phyloP scores from a whole-genome alignment of 2,113 vertebrate species.

The Onychostruthus taczanowskii region DNA sequence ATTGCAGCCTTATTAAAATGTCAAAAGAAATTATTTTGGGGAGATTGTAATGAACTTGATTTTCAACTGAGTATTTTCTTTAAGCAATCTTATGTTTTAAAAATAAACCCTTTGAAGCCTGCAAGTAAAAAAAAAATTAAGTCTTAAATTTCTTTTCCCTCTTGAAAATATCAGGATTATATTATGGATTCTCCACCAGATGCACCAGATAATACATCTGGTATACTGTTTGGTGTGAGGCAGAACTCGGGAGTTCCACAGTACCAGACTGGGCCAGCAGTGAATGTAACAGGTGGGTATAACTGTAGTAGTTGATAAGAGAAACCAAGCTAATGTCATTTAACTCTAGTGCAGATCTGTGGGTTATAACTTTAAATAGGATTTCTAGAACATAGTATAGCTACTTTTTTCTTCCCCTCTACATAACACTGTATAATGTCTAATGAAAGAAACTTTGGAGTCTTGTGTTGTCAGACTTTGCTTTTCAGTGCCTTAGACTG shows the following conservation, averaged over 20 bases:
- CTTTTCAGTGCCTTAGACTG: not conserved
- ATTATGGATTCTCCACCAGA: slow-evolving; percentile 79
- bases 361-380: not conserved
- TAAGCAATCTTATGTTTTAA: not conserved
- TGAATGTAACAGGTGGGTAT: slow-evolving; percentile 84
- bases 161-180: slow-evolving; percentile 81
- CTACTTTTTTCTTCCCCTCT: not conserved
- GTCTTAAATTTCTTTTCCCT: slow-evolving; percentile 29
- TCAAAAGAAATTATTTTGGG: not conserved
- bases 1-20: not conserved
- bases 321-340: not conserved
- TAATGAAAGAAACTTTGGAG: not conserved
- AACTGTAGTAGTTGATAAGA: slow-evolving; percentile 14
- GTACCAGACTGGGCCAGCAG: slow-evolving; percentile 80
- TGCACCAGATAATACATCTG: slow-evolving; percentile 77
- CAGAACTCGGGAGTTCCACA: slow-evolving; percentile 78
- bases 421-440: not conserved
- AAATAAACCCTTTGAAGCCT: slow-evolving; percentile 31
- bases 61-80: slow-evolving; percentile 33
- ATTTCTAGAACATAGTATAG: not conserved
- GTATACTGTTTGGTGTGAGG: slow-evolving; percentile 79
- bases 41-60: not conserved
- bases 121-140: slow-evolving; percentile 43
- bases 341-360: not conserved
- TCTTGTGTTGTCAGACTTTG: not conserved